These are phyloP conservation scores for Felis catus DNA, from an alignment of 2,113 vertebrate species.

Conservation along the genomic window DNA sequence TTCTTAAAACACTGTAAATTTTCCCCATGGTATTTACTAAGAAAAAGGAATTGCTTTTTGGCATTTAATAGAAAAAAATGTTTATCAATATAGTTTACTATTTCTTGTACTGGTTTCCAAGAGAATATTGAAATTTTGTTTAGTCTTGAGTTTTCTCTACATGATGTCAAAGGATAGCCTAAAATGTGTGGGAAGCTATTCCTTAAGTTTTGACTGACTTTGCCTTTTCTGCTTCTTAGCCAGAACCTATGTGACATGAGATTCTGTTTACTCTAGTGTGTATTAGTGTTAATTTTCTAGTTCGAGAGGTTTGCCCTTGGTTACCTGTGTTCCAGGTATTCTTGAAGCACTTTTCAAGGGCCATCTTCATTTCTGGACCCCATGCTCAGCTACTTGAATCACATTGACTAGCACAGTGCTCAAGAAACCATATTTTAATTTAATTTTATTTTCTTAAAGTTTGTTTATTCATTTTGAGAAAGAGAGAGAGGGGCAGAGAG, in stretches of 20 bases:
- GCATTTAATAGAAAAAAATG: neutral
- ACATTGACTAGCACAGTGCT: neutral
- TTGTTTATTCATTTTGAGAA: too few relatives aligned
- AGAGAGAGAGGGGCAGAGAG: too few relatives aligned
- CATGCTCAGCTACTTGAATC: neutral
- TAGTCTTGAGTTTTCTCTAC: neutral
- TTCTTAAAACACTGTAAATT: conserved; percentile 39
- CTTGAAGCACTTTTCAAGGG: neutral
- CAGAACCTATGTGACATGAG: neutral
- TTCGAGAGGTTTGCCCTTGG: neutral
- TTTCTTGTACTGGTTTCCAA: neutral
- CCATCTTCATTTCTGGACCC: neutral
- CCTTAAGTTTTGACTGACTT: neutral
- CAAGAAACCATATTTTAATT: too few relatives aligned
- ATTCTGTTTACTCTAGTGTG: neutral
- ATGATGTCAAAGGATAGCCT: neutral
- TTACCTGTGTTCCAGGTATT: neutral
- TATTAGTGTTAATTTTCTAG: conserved; percentile 23
- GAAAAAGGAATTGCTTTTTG: neutral
- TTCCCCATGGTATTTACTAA: neutral
- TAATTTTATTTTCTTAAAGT: too few relatives aligned
- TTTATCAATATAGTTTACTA: neutral
- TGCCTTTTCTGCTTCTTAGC: neutral
- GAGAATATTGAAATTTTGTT: conserved; percentile 18
- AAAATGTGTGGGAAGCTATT: neutral